phyloP scores from a whole-genome alignment of 1,140 invertebrate genomes.

The Aricia agestis region DNA sequence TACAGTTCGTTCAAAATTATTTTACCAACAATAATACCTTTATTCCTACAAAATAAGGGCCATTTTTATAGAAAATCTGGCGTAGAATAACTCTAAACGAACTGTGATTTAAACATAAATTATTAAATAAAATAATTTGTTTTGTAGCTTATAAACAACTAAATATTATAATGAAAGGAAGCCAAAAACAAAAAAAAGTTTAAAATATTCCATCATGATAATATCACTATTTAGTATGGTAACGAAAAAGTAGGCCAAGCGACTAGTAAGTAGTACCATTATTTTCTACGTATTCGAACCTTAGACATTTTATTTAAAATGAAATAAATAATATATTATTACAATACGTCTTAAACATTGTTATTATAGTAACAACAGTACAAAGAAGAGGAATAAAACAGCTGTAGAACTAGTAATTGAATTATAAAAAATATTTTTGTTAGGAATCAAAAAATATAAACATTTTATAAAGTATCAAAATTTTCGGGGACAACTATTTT shows the following conservation, averaged over 20 bases:
- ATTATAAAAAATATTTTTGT: no score
- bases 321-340: neutral
- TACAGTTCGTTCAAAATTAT: no score
- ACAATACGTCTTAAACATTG: neutral
- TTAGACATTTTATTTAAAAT: slow-evolving; percentile 11
- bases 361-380: neutral
- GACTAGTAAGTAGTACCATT: slow-evolving; percentile 3
- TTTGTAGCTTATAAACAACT: neutral
- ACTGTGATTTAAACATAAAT: neutral
- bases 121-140: neutral
- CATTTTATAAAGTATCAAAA: neutral
- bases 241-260: slow-evolving; percentile 10
- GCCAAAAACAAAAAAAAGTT: neutral
- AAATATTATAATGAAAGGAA: neutral
- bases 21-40: no score
- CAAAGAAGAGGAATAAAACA: neutral
- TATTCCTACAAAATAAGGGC: no score
- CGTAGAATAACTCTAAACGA: neutral
- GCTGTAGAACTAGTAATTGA: neutral
- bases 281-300: slow-evolving; percentile 10
- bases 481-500: neutral
- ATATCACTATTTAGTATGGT: neutral
- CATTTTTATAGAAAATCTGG: no score
- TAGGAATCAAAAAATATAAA: no score
- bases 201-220: neutral